Evolutionary conservation across 2,888 invertebrate genomes (phyloP).

Genomic region (Cyclophora punctaria): DNA sequence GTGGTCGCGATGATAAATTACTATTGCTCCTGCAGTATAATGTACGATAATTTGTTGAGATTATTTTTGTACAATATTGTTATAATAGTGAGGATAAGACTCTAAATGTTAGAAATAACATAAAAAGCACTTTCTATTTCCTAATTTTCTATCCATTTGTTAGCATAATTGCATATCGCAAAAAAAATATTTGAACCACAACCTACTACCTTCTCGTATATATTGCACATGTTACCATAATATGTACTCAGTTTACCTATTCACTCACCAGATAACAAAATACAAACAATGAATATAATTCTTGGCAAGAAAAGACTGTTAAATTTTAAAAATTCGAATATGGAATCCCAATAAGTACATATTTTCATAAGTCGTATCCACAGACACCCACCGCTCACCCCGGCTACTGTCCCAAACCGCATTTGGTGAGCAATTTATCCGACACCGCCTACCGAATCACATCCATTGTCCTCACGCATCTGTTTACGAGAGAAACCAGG

Average conservation of each 20-base stretch:
- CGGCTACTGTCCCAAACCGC: slow-evolving; percentile 27
- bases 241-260: no score
- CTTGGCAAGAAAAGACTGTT: background rate
- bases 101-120: background rate
- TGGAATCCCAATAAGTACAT: background rate
- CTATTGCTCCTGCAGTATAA: slow-evolving; percentile 47
- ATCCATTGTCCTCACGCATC: slow-evolving; percentile 56
- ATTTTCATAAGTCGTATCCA: slow-evolving; percentile 29
- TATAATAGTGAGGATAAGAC: slow-evolving; percentile 34
- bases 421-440: slow-evolving; percentile 36
- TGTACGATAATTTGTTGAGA: slow-evolving; percentile 64
- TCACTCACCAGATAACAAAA: no score
- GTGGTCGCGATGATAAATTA: slow-evolving; percentile 68
- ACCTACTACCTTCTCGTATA: no score
- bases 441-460: slow-evolving; percentile 71
- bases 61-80: slow-evolving; percentile 26
- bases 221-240: no score
- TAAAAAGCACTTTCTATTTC: no score
- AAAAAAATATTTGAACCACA: no score
- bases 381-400: slow-evolving; percentile 12
- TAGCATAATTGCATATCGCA: no score
- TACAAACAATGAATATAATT: no score
- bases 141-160: no score
- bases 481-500: slow-evolving; percentile 46
- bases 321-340: background rate